phyloP scores from a whole-genome alignment of 1,140 invertebrate species.

The Cotesia vestalis region DNA sequence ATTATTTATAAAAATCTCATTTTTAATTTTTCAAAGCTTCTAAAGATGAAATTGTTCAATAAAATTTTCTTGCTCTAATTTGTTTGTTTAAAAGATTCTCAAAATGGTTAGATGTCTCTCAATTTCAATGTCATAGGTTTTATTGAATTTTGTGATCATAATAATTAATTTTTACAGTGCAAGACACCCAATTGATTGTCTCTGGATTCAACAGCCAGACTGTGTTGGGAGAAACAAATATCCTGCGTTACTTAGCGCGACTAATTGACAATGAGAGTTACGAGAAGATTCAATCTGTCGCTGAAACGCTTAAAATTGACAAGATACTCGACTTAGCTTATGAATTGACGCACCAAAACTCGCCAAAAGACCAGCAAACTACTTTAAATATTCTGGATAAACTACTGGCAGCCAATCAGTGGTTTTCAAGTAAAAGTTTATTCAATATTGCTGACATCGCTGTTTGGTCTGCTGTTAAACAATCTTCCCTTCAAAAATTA shows the following conservation, averaged over 20 bases:
- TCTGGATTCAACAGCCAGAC: slow-evolving; percentile 59
- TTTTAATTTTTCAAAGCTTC: no score
- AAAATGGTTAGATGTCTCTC: no score
- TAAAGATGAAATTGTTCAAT: no score
- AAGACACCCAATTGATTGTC: slow-evolving; percentile 63
- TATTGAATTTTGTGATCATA: not conserved
- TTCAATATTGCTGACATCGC: slow-evolving; percentile 71
- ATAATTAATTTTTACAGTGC: slow-evolving; percentile 45
- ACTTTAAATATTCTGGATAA: slow-evolving; percentile 65
- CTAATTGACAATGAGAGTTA: slow-evolving; percentile 58
- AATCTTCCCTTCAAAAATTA: slow-evolving; percentile 53
- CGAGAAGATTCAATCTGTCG: slow-evolving; percentile 49
- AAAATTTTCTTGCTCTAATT: no score
- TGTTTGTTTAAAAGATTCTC: no score
- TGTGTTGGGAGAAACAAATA: slow-evolving; percentile 69
- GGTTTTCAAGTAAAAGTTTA: slow-evolving; percentile 60
- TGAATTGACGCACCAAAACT: slow-evolving; percentile 62
- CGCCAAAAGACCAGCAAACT: slow-evolving; percentile 64
- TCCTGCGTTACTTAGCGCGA: slow-evolving; percentile 68
- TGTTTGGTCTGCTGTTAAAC: slow-evolving; percentile 71
- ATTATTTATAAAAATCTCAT: no score
- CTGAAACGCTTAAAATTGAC: slow-evolving; percentile 57
- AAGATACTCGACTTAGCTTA: slow-evolving; percentile 72
- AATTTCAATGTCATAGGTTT: no score
- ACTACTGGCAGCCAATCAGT: slow-evolving; percentile 65